Base-by-base conservation (phyloP, 2,888 invertebrate genomes). In the Noctua janthe region DNA sequence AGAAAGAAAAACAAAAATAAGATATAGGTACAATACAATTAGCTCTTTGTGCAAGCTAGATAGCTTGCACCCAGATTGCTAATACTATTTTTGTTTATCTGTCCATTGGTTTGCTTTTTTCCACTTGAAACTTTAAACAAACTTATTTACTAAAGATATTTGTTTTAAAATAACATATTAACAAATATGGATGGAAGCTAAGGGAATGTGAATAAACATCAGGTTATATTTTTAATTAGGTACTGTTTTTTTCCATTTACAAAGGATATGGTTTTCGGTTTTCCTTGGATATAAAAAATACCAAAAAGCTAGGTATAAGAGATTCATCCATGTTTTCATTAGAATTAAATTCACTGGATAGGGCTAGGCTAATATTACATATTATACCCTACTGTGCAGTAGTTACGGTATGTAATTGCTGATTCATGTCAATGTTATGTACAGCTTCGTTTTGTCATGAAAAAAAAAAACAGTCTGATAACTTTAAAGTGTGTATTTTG, bases 261-360 rank as follows among this genome's bases (percentile, higher is more conserved):
- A 71, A 39, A 43, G 13, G 51, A 17, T 54, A 64, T 39, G 29
- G 51, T 49, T 69, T 82, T 51, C 47, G 64, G 59, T 59, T 70
- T 64, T 54, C 47, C 15, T 70, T 54, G 62, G 64, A 71, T 56
- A 39, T n/a, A 39, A 71, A 87, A 74, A 69, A 80, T 59, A 89
- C 86, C 88, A 87, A 88, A 88, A 86, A 86, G 17, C 59, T 82
- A 82, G 79, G 47, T 78, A 20, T 85, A 85, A 87, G 81, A 62
- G 71, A 71, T 78, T 77, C 20, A 67, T 77, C 35, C n/a, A 71
- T 73, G 20, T 56, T 20, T 66, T 72, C 35, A 29, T 66, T 67
- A 20, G 11, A 66, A 51, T n/a, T 64, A 56, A n/a, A 56, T 59
- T 70, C 59, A 70, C 67, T 72, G 56, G 59, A 29, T 76, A 74